A percentile compares a stretch with the other conserved stretches of the same genome.
Conservation (phyloP, 2,113 vertebrate genomes). For the Istiophorus platypterus region DNA sequence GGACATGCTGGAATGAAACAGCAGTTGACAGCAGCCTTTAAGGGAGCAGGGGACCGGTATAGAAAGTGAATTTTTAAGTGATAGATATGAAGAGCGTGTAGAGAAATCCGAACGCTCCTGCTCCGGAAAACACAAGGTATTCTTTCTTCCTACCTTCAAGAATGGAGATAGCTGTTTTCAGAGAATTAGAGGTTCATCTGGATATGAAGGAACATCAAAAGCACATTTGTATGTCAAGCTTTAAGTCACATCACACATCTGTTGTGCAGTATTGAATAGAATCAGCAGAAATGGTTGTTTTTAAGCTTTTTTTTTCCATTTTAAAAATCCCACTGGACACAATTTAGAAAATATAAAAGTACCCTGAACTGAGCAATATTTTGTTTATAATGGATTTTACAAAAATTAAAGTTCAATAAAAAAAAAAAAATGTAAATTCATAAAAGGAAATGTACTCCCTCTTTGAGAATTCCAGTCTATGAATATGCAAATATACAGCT, state of each 20-base stretch:
- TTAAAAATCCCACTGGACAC: conserved; percentile 16
- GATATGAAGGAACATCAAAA: conserved; percentile 63
- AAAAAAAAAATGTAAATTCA: neutral
- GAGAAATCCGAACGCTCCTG: conserved; percentile 15
- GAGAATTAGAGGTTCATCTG: conserved; percentile 46
- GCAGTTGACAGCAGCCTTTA: conserved; percentile 30
- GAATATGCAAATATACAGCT: conserved; percentile 20
- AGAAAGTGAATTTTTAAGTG: conserved; percentile 57
- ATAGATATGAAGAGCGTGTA: conserved; percentile 19
- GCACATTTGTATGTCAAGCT: conserved; percentile 34
- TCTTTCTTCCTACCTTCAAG: conserved; percentile 8
- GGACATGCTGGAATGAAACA: conserved; percentile 10
- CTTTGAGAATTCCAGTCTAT: conserved; percentile 10
- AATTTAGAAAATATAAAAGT: conserved; percentile 5
- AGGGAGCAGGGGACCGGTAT: conserved; percentile 15
- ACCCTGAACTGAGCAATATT: neutral
- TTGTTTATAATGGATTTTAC: conserved; percentile 15
- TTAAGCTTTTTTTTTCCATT: neutral
- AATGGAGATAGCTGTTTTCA: conserved; percentile 24
- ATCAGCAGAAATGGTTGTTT: neutral
- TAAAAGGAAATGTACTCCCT: conserved; percentile 3
- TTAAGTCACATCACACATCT: conserved; percentile 21
- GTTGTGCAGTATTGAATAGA: neutral
- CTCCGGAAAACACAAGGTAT: neutral
- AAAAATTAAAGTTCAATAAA: conserved; percentile 12